Evolutionary conservation across 1,140 invertebrate species (phyloP).

Genomic region (Nephotettix cincticeps): DNA sequence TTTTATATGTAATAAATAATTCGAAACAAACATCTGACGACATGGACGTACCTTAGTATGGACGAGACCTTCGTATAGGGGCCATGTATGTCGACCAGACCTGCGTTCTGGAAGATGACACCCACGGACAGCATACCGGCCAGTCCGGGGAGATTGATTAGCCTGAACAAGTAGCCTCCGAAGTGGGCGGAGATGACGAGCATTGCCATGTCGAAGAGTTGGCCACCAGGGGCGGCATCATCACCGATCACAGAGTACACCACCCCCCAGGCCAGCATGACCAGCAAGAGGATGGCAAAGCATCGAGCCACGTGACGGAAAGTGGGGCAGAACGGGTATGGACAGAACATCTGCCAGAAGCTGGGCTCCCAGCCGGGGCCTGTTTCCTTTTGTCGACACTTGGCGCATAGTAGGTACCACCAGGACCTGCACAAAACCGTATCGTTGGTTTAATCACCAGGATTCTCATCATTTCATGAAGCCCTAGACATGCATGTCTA

Average conservation of each 20-base stretch:
- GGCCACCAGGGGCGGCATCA: slow-evolving; percentile 73
- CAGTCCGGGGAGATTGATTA: slow-evolving; percentile 79
- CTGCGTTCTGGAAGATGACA: slow-evolving; percentile 74
- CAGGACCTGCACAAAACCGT: slow-evolving; percentile 56
- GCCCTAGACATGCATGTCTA: no score
- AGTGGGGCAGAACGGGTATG: slow-evolving; percentile 76
- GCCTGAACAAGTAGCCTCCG: slow-evolving; percentile 72
- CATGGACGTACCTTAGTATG: slow-evolving; percentile 65
- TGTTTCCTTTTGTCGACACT: slow-evolving; percentile 66
- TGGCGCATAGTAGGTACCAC: slow-evolving; percentile 68
- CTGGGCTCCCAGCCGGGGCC: slow-evolving; percentile 74
- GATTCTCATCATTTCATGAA: no score
- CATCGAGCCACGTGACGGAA: slow-evolving; percentile 74
- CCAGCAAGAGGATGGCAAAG: slow-evolving; percentile 65
- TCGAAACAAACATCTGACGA: no score
- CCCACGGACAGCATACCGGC: slow-evolving; percentile 85
- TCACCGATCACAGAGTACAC: slow-evolving; percentile 70
- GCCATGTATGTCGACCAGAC: slow-evolving; percentile 67
- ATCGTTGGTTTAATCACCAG: no score
- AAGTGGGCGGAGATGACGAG: slow-evolving; percentile 75
- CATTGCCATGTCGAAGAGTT: slow-evolving; percentile 74
- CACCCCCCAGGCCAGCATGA: slow-evolving; percentile 72
- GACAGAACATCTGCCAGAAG: slow-evolving; percentile 71
- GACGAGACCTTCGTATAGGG: slow-evolving; percentile 60
- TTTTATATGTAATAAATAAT: no score